Evolutionary conservation across 2,113 vertebrate species (phyloP), one percentile per base, ranked within the genome.

Genomic region (Siniperca chuatsi): DNA sequence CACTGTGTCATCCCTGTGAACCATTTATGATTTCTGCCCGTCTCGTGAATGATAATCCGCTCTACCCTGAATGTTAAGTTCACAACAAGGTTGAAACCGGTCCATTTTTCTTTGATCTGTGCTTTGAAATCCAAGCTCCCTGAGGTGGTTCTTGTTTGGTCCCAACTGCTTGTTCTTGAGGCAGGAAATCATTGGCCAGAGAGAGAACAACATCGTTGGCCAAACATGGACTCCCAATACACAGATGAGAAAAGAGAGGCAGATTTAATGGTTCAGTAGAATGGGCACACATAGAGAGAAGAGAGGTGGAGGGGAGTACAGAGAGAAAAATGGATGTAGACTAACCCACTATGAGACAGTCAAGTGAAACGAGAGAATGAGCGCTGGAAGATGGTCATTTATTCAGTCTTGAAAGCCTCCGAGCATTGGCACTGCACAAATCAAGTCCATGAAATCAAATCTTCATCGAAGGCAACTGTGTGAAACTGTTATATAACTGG

Each of bases 381-480:
- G 68, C 65, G 79, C 82, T 52, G 64, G 55, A 52, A 54, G 65
- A 60, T 37, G 68, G 83, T 85, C 75, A 79, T 91, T 88, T 93
- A 84, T 67, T 81, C n/a, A 15, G 72, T 42, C 68, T 61, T 7
- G 6, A 84, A 87, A 87, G 88, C 86, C 83, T 85, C 73, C 1
- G 10, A 87, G 82, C 72, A 33, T 71, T 64, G 12, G 62, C 67
- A 62, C 37, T 37, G 61, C 78, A 62, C 71, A 86, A 89, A 86
- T 90, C 82, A 80, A 86, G 72, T 60, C 75, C 54, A 40, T 81
- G 54, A 81, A 92, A 92, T 93, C 74, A 83, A 87, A 87, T 87
- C 79, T 88, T 82, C 62, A 73, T 85, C 6, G 55, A 85, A 87
- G 74, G 81, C 70, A 75, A 75, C 35, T 77, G 37, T 60, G 73